These are phyloP conservation scores for Drosophila nasuta DNA, from an alignment of 1,140 invertebrate species.

Conservation along the genomic window DNA sequence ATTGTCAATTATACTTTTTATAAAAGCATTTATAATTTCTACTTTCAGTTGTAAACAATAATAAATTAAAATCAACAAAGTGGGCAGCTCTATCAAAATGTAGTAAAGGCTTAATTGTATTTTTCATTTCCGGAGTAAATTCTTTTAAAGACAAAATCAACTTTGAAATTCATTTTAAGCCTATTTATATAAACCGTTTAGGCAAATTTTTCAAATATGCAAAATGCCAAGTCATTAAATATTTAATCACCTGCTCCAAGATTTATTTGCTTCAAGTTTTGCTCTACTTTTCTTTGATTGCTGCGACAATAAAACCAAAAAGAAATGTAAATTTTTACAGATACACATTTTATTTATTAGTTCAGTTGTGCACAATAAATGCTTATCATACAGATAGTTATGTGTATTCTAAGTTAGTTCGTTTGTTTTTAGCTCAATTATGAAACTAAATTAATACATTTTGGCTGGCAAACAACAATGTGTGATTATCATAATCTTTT, in stretches of 20 bases:
- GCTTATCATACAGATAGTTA: constrained; percentile 59
- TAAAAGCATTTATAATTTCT: no score
- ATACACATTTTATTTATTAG: constrained; percentile 35
- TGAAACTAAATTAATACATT: constrained; percentile 75
- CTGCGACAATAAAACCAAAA: neutral
- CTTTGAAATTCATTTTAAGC: no score
- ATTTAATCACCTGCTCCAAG: neutral
- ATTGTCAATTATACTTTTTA: no score
- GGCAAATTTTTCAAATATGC: neutral
- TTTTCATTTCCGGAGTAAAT: no score
- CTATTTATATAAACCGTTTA: no score
- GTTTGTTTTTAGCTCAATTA: constrained; percentile 42
- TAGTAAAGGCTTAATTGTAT: no score
- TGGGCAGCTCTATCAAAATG: no score
- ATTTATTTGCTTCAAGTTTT: constrained; percentile 11
- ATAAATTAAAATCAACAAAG: no score
- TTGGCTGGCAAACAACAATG: constrained; percentile 46
- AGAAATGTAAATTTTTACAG: constrained; percentile 2
- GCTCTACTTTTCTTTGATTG: neutral
- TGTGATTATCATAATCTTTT: constrained; percentile 3
- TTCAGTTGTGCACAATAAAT: constrained; percentile 28
- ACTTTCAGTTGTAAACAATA: no score
- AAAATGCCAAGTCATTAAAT: neutral
- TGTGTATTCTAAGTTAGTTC: constrained; percentile 31
- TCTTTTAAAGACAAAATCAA: no score